Percentiles rank a stretch among this genome's conserved stretches.
Evolutionary conservation across 2,888 invertebrate species (phyloP).

Genomic region (Oligia strigilis): DNA sequence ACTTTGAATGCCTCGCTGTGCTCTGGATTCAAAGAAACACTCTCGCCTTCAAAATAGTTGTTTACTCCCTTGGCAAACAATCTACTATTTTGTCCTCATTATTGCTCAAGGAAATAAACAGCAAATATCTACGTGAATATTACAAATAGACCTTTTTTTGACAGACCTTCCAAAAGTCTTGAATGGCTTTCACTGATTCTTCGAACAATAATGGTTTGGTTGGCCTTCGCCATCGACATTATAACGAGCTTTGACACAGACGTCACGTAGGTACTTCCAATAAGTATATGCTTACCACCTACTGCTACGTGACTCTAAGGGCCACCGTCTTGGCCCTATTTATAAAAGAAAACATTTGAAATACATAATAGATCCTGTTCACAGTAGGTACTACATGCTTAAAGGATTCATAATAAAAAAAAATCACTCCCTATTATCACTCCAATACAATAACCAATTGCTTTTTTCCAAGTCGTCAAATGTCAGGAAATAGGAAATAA

Average conservation of each 20-base stretch:
- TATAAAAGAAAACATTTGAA: slow-evolving; percentile 19
- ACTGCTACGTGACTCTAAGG: slow-evolving; percentile 32
- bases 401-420: background rate
- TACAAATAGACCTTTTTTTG: slow-evolving; percentile 33
- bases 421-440: background rate
- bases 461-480: background rate
- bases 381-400: too few relatives aligned
- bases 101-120: background rate
- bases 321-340: background rate
- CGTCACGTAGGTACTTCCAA: slow-evolving; percentile 35
- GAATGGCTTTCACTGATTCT: slow-evolving; percentile 47
- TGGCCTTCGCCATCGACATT: slow-evolving; percentile 20
- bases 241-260: slow-evolving; percentile 27
- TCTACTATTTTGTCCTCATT: background rate
- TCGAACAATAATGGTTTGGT: slow-evolving; percentile 28
- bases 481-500: slow-evolving; percentile 4
- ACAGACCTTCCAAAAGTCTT: slow-evolving; percentile 8
- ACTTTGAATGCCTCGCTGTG: too few relatives aligned
- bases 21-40: too few relatives aligned
- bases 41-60: too few relatives aligned
- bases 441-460: background rate
- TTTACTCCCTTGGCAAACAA: too few relatives aligned
- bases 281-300: slow-evolving; percentile 8
- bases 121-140: background rate
- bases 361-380: background rate